These are phyloP conservation scores for Momotus momota DNA, from an alignment of 2,797 vertebrate genomes.

Conservation along the genomic window DNA sequence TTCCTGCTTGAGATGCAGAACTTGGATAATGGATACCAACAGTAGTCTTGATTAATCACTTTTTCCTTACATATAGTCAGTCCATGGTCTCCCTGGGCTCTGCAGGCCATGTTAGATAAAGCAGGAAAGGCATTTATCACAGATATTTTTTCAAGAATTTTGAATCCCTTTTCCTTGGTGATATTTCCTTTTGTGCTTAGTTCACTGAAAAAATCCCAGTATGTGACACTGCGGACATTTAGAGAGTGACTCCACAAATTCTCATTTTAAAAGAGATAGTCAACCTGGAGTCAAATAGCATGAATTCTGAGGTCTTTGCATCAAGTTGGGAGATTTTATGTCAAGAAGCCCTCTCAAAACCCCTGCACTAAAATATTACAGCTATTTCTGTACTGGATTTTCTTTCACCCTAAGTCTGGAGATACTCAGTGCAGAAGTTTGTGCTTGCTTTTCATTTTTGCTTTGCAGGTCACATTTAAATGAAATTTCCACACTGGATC, in stretches of 20 bases:
- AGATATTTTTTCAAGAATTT: not conserved
- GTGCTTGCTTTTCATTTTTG: not conserved
- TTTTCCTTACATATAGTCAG: not conserved
- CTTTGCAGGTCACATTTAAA: slow-evolving; percentile 47
- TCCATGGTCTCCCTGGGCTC: not conserved
- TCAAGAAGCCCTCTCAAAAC: not conserved
- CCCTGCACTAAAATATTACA: not conserved
- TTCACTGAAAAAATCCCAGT: not conserved
- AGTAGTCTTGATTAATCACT: not conserved
- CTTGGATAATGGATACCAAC: not conserved
- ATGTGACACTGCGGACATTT: not conserved
- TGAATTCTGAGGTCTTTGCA: not conserved
- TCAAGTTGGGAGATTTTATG: not conserved
- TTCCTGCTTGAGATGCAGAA: not conserved
- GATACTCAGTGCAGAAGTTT: not conserved
- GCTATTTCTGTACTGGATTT: not conserved
- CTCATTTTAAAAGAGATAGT: not conserved
- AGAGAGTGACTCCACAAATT: not conserved
- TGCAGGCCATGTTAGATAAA: not conserved
- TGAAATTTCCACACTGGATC: not conserved
- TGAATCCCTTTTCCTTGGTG: not conserved
- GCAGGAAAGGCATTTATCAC: not conserved
- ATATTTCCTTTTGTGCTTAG: not conserved
- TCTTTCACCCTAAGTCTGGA: not conserved
- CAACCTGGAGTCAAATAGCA: not conserved